These are phyloP conservation scores for Heliconius aoede DNA, from an alignment of 2,888 invertebrate species.

Conservation along the genomic window DNA sequence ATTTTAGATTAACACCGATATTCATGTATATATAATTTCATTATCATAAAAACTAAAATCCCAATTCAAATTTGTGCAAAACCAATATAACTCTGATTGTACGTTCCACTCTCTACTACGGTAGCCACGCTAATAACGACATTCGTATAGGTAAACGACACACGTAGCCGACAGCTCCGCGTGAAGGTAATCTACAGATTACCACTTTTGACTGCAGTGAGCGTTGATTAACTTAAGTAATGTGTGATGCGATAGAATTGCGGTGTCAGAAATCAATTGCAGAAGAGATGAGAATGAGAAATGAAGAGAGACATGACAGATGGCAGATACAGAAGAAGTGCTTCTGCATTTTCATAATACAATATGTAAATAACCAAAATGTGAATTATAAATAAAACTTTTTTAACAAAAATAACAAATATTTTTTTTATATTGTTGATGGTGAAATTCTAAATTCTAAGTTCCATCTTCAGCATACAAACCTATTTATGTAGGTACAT, in stretches of 20 bases:
- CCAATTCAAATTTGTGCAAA: too few species aligned
- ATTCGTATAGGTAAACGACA: not conserved
- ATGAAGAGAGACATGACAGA: not conserved
- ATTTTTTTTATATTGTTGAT: too few species aligned
- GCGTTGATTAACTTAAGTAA: not conserved
- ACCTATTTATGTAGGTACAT: not conserved
- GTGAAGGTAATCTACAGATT: not conserved
- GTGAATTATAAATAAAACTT: too few species aligned
- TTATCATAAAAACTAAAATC: too few species aligned
- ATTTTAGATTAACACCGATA: too few species aligned
- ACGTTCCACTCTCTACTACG: too few species aligned
- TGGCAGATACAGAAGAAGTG: not conserved
- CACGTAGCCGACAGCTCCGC: not conserved
- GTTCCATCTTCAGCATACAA: not conserved
- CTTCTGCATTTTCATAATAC: not conserved
- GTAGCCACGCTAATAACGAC: not conserved
- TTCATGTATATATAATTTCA: too few species aligned
- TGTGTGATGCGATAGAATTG: not conserved
- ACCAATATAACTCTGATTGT: too few species aligned
- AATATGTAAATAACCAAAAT: too few species aligned
- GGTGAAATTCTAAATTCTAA: too few species aligned
- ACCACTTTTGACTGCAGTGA: not conserved
- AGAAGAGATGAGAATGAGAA: too few species aligned
- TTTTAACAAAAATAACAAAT: too few species aligned
- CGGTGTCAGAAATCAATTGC: not conserved